Conservation (phyloP, 2,797 vertebrate species). For the Mus minutoides region DNA sequence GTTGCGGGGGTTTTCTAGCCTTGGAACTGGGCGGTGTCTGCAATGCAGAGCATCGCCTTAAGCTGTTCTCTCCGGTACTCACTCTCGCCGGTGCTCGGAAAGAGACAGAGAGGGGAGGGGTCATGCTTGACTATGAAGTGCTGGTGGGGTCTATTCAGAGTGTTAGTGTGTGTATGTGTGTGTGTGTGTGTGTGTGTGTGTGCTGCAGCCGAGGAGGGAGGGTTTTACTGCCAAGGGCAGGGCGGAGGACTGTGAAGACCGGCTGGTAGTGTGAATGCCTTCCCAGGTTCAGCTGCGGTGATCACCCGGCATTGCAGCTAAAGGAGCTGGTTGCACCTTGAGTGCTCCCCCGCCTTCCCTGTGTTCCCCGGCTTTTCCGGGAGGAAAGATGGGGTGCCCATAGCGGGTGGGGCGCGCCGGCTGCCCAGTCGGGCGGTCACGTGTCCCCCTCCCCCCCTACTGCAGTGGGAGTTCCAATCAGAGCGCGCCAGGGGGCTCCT, state of each 20-base stretch:
- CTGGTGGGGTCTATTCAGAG: constrained; percentile 54
- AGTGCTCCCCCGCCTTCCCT: constrained; percentile 48
- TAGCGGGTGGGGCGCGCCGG: constrained; percentile 57
- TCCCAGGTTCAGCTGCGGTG: background rate
- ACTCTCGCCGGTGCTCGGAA: background rate
- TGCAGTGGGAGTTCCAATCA: constrained; percentile 80
- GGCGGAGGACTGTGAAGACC: background rate
- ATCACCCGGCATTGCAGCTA: constrained; percentile 14
- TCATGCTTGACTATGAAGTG: background rate
- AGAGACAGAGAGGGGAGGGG: too few relatives aligned
- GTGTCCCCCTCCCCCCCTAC: constrained; percentile 75
- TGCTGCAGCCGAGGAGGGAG: constrained; percentile 26
- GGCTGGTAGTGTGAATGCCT: background rate
- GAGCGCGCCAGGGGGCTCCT: constrained; percentile 78
- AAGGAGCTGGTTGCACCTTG: constrained; percentile 45
- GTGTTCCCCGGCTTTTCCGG: constrained; percentile 81
- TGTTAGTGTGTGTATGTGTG: background rate
- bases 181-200: background rate
- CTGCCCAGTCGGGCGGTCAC: constrained; percentile 70
- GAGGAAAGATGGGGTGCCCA: constrained; percentile 74
- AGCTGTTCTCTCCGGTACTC: background rate
- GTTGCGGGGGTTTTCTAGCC: background rate
- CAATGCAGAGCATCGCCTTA: background rate
- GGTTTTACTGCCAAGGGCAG: background rate
- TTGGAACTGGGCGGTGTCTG: constrained; percentile 24